These are phyloP conservation scores for Anolis sagrei DNA, from an alignment of 2,113 vertebrate genomes.

Conservation along the genomic window DNA sequence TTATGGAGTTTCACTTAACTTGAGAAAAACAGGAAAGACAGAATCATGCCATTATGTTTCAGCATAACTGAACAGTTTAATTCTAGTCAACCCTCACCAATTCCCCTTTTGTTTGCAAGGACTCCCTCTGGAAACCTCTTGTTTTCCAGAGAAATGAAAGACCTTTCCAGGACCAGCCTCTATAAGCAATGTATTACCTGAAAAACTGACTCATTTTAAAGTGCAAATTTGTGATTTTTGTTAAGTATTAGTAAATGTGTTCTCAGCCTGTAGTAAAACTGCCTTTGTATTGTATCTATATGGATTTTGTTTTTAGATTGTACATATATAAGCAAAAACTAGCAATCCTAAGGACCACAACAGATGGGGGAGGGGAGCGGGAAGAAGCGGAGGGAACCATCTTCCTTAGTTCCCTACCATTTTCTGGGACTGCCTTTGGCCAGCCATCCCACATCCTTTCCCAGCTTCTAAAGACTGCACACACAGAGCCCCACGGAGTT, in stretches of 20 bases:
- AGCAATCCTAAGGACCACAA: no score
- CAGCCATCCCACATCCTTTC: no score
- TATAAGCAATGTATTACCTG: slow-evolving; percentile 71
- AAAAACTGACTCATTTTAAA: slow-evolving; percentile 67
- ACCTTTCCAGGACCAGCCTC: slow-evolving; percentile 62
- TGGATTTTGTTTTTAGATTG: no score
- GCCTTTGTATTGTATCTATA: no score
- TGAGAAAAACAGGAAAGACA: slow-evolving; percentile 65
- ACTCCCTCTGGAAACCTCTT: slow-evolving; percentile 72
- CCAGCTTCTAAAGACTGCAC: no score
- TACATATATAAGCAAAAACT: no score
- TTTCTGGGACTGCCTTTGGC: no score
- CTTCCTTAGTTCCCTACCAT: no score
- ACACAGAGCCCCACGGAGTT: no score
- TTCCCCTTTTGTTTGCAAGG: slow-evolving; percentile 60
- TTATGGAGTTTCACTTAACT: slow-evolving; percentile 66
- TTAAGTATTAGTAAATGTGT: slow-evolving; percentile 71
- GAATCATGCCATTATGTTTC: slow-evolving; percentile 65
- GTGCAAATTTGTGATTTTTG: slow-evolving; percentile 67
- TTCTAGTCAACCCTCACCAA: slow-evolving; percentile 59
- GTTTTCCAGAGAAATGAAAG: slow-evolving; percentile 71
- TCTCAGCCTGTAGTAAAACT: no score
- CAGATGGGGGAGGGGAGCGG: no score
- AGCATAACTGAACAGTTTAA: slow-evolving; percentile 56
- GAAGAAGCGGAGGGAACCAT: no score